phyloP scores from a whole-genome alignment of 2,797 vertebrate genomes.

The Cyclura pinguis region DNA sequence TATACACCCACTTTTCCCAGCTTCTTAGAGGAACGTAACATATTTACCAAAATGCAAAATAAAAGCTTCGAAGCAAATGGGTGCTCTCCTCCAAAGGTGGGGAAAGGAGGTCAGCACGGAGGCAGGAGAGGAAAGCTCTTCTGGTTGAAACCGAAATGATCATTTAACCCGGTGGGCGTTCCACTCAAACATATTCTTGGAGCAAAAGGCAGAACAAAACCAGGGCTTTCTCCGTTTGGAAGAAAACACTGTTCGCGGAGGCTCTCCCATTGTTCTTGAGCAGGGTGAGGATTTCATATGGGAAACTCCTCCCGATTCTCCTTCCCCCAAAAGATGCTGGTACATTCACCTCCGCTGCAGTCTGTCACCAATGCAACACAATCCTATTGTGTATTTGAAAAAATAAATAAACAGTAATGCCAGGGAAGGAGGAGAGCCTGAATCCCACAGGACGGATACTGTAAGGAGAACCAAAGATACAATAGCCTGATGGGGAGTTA shows the following conservation, averaged over 20 bases:
- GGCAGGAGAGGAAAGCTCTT: neutral
- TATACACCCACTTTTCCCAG: neutral
- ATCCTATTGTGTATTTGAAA: no score
- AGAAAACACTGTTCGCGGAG: neutral
- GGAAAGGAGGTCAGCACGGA: neutral
- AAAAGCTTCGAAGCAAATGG: no score
- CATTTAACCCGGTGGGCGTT: neutral
- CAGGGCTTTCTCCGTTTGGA: neutral
- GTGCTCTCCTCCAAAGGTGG: neutral
- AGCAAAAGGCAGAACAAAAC: neutral
- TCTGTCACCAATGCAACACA: no score
- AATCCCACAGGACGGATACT: no score
- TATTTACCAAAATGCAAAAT: neutral
- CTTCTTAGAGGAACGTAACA: neutral
- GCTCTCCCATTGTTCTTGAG: conserved; percentile 34
- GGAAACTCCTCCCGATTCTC: no score
- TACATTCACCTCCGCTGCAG: no score
- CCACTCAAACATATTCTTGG: no score
- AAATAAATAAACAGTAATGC: no score
- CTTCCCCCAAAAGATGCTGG: no score
- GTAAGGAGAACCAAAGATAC: no score
- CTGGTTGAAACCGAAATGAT: neutral
- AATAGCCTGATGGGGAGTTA: no score
- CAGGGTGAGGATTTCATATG: neutral
- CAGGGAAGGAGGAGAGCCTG: no score